Evolutionary conservation across 2,797 vertebrate species (phyloP).

Genomic region (Amblyopsis hoosieri): DNA sequence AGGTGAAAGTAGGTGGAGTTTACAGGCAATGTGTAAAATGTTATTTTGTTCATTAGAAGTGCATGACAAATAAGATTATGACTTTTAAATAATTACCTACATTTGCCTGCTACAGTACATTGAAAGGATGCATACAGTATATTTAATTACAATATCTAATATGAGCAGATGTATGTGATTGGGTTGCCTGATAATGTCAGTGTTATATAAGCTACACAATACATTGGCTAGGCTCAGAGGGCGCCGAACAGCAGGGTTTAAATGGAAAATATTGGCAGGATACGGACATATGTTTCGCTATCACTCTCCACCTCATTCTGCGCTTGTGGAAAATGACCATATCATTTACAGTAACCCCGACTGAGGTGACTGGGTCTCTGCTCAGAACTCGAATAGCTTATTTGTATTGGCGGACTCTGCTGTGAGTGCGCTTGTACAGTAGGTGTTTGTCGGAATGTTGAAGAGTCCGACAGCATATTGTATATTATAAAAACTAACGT

Average conservation of each 20-base stretch:
- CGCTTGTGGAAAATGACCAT: constrained; percentile 23
- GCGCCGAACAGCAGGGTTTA: constrained; percentile 5
- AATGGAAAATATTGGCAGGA: constrained; percentile 58
- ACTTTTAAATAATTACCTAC: background rate
- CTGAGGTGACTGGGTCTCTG: background rate
- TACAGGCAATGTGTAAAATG: constrained; percentile 65
- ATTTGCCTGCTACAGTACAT: too few relatives aligned
- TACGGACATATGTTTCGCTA: constrained; percentile 36
- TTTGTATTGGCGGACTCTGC: background rate
- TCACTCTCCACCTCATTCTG: constrained; percentile 24
- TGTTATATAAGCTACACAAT: too few relatives aligned
- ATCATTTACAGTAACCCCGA: constrained; percentile 5
- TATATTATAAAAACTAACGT: background rate
- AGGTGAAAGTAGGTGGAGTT: constrained; percentile 65
- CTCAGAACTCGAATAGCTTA: background rate
- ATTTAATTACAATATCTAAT: too few relatives aligned
- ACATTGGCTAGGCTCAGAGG: constrained; percentile 14
- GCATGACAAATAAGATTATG: background rate
- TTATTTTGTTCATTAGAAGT: too few relatives aligned
- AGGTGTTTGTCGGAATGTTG: too few relatives aligned
- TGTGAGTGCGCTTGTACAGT: too few relatives aligned
- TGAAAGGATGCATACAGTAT: too few relatives aligned
- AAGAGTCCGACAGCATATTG: too few relatives aligned
- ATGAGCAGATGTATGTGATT: too few relatives aligned
- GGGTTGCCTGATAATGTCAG: too few relatives aligned